Conservation (phyloP, 2,113 vertebrate genomes). For the Corythoichthys intestinalis region DNA sequence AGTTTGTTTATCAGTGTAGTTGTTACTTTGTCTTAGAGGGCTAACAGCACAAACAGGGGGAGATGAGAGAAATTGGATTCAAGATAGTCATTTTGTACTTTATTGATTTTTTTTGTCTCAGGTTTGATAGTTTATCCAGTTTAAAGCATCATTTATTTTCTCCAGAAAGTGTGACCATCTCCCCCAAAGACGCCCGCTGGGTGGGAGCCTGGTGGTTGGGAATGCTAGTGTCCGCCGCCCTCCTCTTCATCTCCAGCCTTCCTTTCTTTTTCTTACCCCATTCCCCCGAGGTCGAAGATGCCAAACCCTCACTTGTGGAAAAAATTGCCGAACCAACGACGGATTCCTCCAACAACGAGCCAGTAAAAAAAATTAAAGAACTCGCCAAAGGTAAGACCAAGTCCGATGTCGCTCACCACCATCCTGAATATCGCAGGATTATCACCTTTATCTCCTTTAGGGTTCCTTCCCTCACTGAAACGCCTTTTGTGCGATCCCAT, state of each 20-base stretch:
- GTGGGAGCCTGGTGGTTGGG: constrained; percentile 95
- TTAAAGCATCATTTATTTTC: background rate
- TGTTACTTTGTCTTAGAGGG: too few species aligned
- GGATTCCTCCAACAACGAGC: constrained; percentile 7
- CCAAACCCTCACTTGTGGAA: background rate
- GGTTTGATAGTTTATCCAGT: too few species aligned
- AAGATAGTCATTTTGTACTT: too few species aligned
- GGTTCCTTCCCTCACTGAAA: constrained; percentile 80
- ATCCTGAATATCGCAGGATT: background rate
- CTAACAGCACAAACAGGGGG: too few species aligned
- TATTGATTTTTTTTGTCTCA: too few species aligned
- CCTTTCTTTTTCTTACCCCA: constrained; percentile 89
- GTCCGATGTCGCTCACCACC: background rate
- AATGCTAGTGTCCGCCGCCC: constrained; percentile 73
- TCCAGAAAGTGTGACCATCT: constrained; percentile 80
- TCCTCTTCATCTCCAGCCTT: constrained; percentile 73
- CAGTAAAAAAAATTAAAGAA: constrained; percentile 41
- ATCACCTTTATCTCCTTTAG: constrained; percentile 62
- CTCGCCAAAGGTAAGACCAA: constrained; percentile 63
- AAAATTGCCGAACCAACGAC: background rate
- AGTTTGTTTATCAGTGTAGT: too few species aligned
- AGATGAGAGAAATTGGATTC: too few species aligned
- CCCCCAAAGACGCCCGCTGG: constrained; percentile 86
- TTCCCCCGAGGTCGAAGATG: constrained; percentile 45
- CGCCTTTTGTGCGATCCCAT: constrained; percentile 74